Conservation (phyloP, 2,888 invertebrate species). For the Poecilobothrus nobilitatus region DNA sequence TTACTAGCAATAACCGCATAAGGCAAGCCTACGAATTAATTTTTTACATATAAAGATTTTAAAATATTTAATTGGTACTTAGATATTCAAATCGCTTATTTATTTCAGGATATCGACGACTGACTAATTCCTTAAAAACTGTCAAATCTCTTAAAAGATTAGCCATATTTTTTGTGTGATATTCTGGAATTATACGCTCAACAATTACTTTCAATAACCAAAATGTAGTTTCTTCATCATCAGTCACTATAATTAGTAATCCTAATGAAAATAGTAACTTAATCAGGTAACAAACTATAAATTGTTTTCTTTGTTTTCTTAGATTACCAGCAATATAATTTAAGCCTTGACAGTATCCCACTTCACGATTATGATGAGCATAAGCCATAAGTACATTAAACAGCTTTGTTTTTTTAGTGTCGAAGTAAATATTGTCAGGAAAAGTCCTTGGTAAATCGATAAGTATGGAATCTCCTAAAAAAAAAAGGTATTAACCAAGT, state of each 20-base stretch:
- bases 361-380: conserved; percentile 75
- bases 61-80: conserved; percentile 44
- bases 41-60: background rate
- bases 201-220: conserved; percentile 87
- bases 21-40: conserved; percentile 53
- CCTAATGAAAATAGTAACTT: conserved; percentile 50
- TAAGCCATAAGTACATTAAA: conserved; percentile 81
- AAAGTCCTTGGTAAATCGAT: conserved; percentile 89
- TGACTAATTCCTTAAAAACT: conserved; percentile 78
- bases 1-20: conserved; percentile 89
- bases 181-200: conserved; percentile 77
- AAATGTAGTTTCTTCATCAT: conserved; percentile 84
- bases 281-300: too few relatives aligned
- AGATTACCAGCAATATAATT: conserved; percentile 76
- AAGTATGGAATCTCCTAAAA: conserved; percentile 72
- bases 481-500: conserved; percentile 11
- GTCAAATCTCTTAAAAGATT: conserved; percentile 83
- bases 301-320: background rate
- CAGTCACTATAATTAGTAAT: conserved; percentile 72
- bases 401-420: conserved; percentile 60
- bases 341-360: conserved; percentile 92
- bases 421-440: conserved; percentile 90
- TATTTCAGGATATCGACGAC: conserved; percentile 70
- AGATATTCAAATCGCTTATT: conserved; percentile 69
- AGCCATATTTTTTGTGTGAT: conserved; percentile 83